Percentiles rank a stretch among this genome's conserved stretches.
These are phyloP conservation scores for Steromphala cineraria DNA, from an alignment of 2,888 invertebrate species.

Conservation along the genomic window DNA sequence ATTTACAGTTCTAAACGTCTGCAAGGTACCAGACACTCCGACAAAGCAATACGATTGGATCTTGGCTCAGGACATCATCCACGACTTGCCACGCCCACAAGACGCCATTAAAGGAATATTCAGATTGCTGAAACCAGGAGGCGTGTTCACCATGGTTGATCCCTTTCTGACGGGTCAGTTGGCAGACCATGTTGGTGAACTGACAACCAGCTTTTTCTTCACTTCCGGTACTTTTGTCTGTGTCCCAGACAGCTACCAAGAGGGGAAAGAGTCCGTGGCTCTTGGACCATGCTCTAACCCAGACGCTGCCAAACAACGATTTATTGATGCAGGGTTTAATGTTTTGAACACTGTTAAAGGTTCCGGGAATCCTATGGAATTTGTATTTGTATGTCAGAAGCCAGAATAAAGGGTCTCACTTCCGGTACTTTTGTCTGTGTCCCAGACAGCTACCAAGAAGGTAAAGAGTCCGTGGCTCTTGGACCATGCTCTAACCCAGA, in stretches of 20 bases:
- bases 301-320: background rate
- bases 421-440: conserved; percentile 34
- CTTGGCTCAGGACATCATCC: conserved; percentile 32
- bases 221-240: conserved; percentile 32
- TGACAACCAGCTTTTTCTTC: conserved; percentile 18
- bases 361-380: background rate
- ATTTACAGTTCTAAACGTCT: conserved; percentile 22
- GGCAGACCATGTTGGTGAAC: conserved; percentile 22
- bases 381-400: conserved; percentile 12
- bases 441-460: conserved; percentile 36
- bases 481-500: conserved; percentile 30
- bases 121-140: conserved; percentile 20
- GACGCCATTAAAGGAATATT: conserved; percentile 27
- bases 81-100: conserved; percentile 35
- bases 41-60: conserved; percentile 34
- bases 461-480: conserved; percentile 27
- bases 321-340: conserved; percentile 25
- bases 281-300: conserved; percentile 32
- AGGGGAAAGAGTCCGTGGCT: conserved; percentile 21
- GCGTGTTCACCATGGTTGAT: conserved; percentile 16
- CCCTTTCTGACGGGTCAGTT: background rate
- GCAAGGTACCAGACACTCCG: conserved; percentile 4
- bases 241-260: conserved; percentile 39
- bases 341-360: conserved; percentile 2
- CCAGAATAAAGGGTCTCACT: conserved; percentile 6